Percentiles rank a stretch among this genome's conserved stretches.
phyloP scores from a whole-genome alignment of 35 echinoderm and acorn worm species.

The Anneissia japonica region DNA sequence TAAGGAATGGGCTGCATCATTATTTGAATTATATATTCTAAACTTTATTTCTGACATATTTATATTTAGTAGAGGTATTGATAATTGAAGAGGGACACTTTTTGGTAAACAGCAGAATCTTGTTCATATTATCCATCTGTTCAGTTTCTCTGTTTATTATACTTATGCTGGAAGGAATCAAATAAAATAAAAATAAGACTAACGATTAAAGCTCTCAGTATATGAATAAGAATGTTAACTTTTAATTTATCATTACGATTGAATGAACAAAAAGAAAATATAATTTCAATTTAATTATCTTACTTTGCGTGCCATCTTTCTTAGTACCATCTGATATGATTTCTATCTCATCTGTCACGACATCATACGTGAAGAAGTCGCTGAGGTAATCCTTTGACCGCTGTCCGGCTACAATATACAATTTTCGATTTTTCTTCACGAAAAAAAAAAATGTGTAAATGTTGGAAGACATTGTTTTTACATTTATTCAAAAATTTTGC shows the following conservation, averaged over 20 bases:
- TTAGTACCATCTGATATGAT: slow-evolving; percentile 77
- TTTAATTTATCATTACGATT: neutral
- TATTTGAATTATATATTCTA: too few species aligned
- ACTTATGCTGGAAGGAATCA: too few species aligned
- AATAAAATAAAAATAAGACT: neutral
- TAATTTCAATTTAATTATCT: too few species aligned
- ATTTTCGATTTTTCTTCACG: slow-evolving; percentile 49
- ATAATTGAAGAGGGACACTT: too few species aligned
- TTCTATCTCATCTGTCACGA: slow-evolving; percentile 66
- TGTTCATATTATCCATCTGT: too few species aligned
- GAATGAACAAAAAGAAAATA: too few species aligned
- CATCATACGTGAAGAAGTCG: slow-evolving; percentile 94
- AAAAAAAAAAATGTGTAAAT: slow-evolving; percentile 7
- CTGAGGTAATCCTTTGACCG: slow-evolving; percentile 76
- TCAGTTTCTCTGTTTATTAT: too few species aligned
- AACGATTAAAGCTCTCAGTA: neutral
- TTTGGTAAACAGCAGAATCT: too few species aligned
- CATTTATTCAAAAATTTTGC: neutral
- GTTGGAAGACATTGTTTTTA: neutral
- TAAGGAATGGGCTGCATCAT: too few species aligned
- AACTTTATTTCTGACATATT: too few species aligned
- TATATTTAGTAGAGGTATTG: too few species aligned
- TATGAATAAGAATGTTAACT: neutral
- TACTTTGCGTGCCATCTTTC: slow-evolving; percentile 46
- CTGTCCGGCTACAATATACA: slow-evolving; percentile 95